phyloP scores from a whole-genome alignment of 2,113 vertebrate species.

The Lepus americanus region DNA sequence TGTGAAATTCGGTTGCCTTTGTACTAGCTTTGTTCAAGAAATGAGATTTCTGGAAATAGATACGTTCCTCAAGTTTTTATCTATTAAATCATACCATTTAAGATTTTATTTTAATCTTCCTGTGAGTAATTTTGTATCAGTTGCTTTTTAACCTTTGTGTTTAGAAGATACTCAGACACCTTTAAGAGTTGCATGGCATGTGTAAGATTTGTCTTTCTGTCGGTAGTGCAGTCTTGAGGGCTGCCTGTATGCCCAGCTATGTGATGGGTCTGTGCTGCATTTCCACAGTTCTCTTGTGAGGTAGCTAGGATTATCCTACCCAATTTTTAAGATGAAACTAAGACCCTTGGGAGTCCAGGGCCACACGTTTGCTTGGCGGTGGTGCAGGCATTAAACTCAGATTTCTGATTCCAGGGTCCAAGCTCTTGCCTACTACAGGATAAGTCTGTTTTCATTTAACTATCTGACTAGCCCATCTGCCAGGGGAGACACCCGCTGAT shows the following conservation, averaged over 20 bases:
- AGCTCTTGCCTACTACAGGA: neutral
- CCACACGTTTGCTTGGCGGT: neutral
- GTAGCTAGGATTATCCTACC: neutral
- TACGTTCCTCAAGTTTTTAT: constrained; percentile 29
- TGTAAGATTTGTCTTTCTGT: neutral
- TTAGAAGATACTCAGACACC: neutral
- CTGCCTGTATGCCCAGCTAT: neutral
- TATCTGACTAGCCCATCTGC: neutral
- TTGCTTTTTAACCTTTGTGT: constrained; percentile 27
- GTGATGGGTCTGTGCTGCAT: neutral
- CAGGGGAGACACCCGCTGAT: neutral
- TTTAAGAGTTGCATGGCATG: neutral
- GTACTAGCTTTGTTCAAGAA: constrained; percentile 15
- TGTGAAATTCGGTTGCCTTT: neutral
- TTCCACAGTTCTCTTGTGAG: neutral
- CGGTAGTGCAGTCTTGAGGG: neutral
- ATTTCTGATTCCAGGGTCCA: neutral
- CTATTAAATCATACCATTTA: constrained; percentile 13
- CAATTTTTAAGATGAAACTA: neutral
- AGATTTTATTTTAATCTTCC: neutral
- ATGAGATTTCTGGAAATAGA: constrained; percentile 12
- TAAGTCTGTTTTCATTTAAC: neutral
- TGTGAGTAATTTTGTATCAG: neutral
- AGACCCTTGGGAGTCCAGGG: neutral
- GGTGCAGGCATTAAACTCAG: neutral